Conservation (phyloP, 2,797 vertebrate species). For the Aeoliscus strigatus region DNA sequence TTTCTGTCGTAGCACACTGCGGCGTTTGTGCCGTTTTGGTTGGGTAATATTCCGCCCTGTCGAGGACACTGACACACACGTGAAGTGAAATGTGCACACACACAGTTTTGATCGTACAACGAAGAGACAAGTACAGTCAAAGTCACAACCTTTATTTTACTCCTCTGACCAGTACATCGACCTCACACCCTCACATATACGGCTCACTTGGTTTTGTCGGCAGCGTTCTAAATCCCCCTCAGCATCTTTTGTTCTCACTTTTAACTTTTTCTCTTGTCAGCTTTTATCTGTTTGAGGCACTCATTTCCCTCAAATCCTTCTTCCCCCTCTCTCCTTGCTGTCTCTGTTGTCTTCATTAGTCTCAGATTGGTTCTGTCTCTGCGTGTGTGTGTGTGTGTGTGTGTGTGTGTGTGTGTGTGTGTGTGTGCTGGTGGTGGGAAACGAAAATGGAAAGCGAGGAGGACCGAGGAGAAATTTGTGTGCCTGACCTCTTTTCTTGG, state of each 20-base stretch:
- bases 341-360: slow-evolving; percentile 53
- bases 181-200: slow-evolving; percentile 26
- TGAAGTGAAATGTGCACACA: slow-evolving; percentile 27
- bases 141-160: slow-evolving; percentile 46
- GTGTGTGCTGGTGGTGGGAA: slow-evolving; percentile 7
- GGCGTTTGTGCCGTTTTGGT: slow-evolving; percentile 9
- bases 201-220: slow-evolving; percentile 73
- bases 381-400: neutral
- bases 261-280: slow-evolving; percentile 40
- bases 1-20: slow-evolving; percentile 10
- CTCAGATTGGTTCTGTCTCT: slow-evolving; percentile 38
- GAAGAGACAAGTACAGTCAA: slow-evolving; percentile 48
- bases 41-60: slow-evolving; percentile 6
- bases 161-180: slow-evolving; percentile 33
- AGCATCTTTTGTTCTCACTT: slow-evolving; percentile 62
- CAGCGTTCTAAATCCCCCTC: slow-evolving; percentile 70
- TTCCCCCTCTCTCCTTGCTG: slow-evolving; percentile 39
- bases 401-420: slow-evolving; percentile 5
- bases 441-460: slow-evolving; percentile 34
- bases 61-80: slow-evolving; percentile 16
- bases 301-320: slow-evolving; percentile 54
- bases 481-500: slow-evolving; percentile 55
- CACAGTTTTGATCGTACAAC: slow-evolving; percentile 42
- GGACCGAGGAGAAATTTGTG: slow-evolving; percentile 32
- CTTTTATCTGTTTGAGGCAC: slow-evolving; percentile 46